Conservation (phyloP, 1,140 invertebrate species). For the Drosophila equinoxialis region DNA sequence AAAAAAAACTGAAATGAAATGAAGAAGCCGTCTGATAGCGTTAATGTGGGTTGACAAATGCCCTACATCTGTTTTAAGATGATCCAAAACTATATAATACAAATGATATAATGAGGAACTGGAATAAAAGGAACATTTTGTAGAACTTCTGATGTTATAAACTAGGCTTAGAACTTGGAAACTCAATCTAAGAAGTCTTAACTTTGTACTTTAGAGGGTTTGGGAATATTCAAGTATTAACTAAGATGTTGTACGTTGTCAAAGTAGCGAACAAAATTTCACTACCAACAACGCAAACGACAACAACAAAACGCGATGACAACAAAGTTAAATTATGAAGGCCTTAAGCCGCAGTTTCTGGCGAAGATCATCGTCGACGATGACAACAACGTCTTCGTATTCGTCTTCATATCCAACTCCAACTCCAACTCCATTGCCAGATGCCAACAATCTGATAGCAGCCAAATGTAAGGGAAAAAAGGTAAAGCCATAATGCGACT, state of each 20-base stretch:
- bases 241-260: neutral
- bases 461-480: slow-evolving; percentile 28
- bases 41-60: slow-evolving; percentile 11
- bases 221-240: neutral
- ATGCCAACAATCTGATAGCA: slow-evolving; percentile 62
- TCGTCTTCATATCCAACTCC: too few relatives aligned
- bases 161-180: too few relatives aligned
- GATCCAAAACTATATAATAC: too few relatives aligned
- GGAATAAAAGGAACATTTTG: too few relatives aligned
- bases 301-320: slow-evolving; percentile 51
- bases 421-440: slow-evolving; percentile 24
- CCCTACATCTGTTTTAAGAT: slow-evolving; percentile 4
- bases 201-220: too few relatives aligned
- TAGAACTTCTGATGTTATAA: too few relatives aligned
- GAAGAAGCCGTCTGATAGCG: slow-evolving; percentile 6
- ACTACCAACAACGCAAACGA: slow-evolving; percentile 20
- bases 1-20: neutral
- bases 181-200: too few relatives aligned
- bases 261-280: slow-evolving; percentile 36
- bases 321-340: slow-evolving; percentile 78
- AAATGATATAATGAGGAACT: too few relatives aligned
- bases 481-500: slow-evolving; percentile 4
- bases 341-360: slow-evolving; percentile 67
- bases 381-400: slow-evolving; percentile 13
- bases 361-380: slow-evolving; percentile 51